Evolutionary conservation across 2,797 vertebrate species (phyloP).

Genomic region (Xenentodon cancila): DNA sequence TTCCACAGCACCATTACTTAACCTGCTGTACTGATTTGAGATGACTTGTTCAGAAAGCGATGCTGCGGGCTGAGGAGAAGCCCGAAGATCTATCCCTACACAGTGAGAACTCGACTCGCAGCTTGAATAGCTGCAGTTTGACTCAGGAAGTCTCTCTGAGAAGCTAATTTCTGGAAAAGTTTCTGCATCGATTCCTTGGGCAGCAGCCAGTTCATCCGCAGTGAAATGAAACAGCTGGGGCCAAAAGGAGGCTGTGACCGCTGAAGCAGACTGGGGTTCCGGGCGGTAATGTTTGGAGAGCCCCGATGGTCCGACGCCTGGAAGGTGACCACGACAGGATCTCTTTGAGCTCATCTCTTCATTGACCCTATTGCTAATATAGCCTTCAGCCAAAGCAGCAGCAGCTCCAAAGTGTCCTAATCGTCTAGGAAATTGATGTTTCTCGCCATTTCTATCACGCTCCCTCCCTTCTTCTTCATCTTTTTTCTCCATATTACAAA

Average conservation of each 20-base stretch:
- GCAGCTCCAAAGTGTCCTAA: not conserved
- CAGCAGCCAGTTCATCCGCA: constrained; percentile 33
- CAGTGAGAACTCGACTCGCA: constrained; percentile 20
- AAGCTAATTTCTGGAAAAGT: constrained; percentile 59
- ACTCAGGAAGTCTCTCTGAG: constrained; percentile 57
- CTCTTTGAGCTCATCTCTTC: no score
- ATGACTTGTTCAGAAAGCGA: constrained; percentile 1
- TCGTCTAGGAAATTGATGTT: not conserved
- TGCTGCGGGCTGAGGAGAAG: constrained; percentile 15
- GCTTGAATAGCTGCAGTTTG: constrained; percentile 33
- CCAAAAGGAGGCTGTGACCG: not conserved
- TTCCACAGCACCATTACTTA: constrained; percentile 1
- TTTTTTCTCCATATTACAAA: not conserved
- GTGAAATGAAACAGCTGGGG: constrained; percentile 43
- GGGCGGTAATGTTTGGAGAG: constrained; percentile 17
- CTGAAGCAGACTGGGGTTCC: constrained; percentile 19
- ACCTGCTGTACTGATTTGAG: not conserved
- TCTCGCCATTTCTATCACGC: constrained; percentile 6
- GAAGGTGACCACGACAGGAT: constrained; percentile 4
- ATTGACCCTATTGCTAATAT: no score
- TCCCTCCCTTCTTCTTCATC: not conserved
- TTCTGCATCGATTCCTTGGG: constrained; percentile 56
- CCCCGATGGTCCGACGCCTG: constrained; percentile 6
- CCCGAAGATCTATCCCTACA: constrained; percentile 2
- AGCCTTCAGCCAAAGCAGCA: not conserved